phyloP scores from a whole-genome alignment of 2,888 invertebrate species.

The Epistrophella euchroma region DNA sequence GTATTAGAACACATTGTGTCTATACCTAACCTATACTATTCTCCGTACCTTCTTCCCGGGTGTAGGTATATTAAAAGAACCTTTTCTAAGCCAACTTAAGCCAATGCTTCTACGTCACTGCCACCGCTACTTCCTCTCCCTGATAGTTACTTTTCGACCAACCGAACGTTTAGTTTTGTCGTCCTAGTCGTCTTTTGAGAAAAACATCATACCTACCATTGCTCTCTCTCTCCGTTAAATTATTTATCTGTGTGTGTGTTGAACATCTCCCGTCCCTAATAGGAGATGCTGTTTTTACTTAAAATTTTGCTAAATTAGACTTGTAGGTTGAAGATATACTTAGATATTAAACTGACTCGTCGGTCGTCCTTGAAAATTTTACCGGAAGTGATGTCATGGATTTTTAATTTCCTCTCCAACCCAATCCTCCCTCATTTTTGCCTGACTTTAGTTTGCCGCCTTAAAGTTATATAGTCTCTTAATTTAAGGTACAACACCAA shows the following conservation, averaged over 20 bases:
- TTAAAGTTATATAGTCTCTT: constrained; percentile 62
- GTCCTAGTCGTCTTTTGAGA: constrained; percentile 46
- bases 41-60: constrained; percentile 40
- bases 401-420: constrained; percentile 64
- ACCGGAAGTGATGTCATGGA: constrained; percentile 73
- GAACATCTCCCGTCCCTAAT: constrained; percentile 6
- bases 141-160: constrained; percentile 25
- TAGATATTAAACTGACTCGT: constrained; percentile 30
- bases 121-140: background rate
- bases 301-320: constrained; percentile 64
- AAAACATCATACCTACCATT: constrained; percentile 8
- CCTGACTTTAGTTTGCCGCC: constrained; percentile 42
- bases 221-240: constrained; percentile 27
- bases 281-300: constrained; percentile 48
- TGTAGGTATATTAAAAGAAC: constrained; percentile 40
- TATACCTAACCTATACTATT: constrained; percentile 19
- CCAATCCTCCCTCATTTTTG: background rate
- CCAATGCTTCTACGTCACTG: constrained; percentile 19
- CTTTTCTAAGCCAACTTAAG: constrained; percentile 64
- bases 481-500: constrained; percentile 61
- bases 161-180: constrained; percentile 62
- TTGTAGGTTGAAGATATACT: constrained; percentile 28
- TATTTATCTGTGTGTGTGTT: constrained; percentile 34
- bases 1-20: constrained; percentile 52
- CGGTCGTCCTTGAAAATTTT: constrained; percentile 69